phyloP scores from a whole-genome alignment of 2,888 invertebrate genomes.

The Pollenia griseotomentosa region DNA sequence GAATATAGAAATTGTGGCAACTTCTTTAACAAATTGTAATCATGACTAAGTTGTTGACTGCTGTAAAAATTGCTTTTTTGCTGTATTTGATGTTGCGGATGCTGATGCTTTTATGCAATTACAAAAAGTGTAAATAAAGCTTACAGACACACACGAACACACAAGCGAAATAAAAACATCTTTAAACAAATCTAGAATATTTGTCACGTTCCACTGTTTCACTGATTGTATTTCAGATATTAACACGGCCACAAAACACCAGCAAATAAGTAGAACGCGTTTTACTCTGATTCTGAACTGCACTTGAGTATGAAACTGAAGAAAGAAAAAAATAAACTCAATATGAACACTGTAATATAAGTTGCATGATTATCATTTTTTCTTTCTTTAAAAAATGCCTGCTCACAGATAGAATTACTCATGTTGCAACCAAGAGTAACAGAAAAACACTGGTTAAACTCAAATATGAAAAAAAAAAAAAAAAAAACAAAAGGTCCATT shows the following conservation, averaged over 20 bases:
- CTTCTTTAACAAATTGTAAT: slow-evolving; percentile 65
- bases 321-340: background rate
- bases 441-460: slow-evolving; percentile 25
- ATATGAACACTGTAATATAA: slow-evolving; percentile 28
- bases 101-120: slow-evolving; percentile 49
- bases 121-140: slow-evolving; percentile 32
- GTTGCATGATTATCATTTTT: slow-evolving; percentile 63
- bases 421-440: slow-evolving; percentile 48
- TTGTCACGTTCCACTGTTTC: slow-evolving; percentile 75
- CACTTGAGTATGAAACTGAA: slow-evolving; percentile 8
- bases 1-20: slow-evolving; percentile 61
- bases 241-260: slow-evolving; percentile 40
- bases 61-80: slow-evolving; percentile 3
- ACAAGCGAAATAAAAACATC: slow-evolving; percentile 25
- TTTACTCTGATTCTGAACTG: slow-evolving; percentile 61
- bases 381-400: slow-evolving; percentile 30
- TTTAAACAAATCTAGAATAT: slow-evolving; percentile 72
- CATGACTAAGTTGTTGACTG: slow-evolving; percentile 49
- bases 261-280: slow-evolving; percentile 62
- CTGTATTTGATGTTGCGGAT: slow-evolving; percentile 41
- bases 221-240: slow-evolving; percentile 64
- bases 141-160: background rate
- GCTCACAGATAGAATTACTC: slow-evolving; percentile 50
- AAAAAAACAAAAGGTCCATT: slow-evolving; percentile 19
- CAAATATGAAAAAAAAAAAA: slow-evolving; percentile 22